Conservation (phyloP, 2,113 vertebrate genomes). For the Collichthys lucidus region DNA sequence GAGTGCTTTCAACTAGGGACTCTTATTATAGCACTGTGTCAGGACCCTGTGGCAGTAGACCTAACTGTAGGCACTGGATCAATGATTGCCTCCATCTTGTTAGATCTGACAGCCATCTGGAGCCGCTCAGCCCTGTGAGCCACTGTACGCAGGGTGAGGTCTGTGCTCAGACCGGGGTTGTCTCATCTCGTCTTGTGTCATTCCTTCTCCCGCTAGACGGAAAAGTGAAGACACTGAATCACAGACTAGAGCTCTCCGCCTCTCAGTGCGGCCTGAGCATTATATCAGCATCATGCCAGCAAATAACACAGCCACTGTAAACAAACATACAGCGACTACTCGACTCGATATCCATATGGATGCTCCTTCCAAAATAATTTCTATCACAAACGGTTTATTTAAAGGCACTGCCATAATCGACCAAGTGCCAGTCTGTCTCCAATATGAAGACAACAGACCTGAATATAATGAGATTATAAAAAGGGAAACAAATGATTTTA, state of each 20-base stretch:
- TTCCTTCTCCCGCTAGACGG: slow-evolving; percentile 2
- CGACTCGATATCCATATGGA: not conserved
- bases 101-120: slow-evolving; percentile 39
- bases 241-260: not conserved
- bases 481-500: slow-evolving; percentile 12
- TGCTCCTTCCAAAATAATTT: not conserved
- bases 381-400: slow-evolving; percentile 6
- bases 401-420: not conserved
- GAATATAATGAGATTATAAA: slow-evolving; percentile 10
- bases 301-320: not conserved
- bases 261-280: not conserved
- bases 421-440: not conserved
- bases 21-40: slow-evolving; percentile 55
- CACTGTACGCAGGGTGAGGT: slow-evolving; percentile 2
- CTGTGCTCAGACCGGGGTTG: slow-evolving; percentile 17
- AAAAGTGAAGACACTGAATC: slow-evolving; percentile 19
- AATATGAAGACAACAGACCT: not conserved
- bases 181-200: slow-evolving; percentile 22
- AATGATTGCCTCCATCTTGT: slow-evolving; percentile 43
- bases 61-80: slow-evolving; percentile 45
- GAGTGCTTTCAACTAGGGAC: slow-evolving; percentile 34
- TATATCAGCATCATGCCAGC: not conserved
- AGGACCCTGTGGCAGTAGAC: slow-evolving; percentile 36
- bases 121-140: slow-evolving; percentile 14
- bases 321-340: not conserved